Evolutionary conservation across 2,113 vertebrate species (phyloP), one percentile per base, ranked within the genome.

Genomic region (Clarias magur): DNA sequence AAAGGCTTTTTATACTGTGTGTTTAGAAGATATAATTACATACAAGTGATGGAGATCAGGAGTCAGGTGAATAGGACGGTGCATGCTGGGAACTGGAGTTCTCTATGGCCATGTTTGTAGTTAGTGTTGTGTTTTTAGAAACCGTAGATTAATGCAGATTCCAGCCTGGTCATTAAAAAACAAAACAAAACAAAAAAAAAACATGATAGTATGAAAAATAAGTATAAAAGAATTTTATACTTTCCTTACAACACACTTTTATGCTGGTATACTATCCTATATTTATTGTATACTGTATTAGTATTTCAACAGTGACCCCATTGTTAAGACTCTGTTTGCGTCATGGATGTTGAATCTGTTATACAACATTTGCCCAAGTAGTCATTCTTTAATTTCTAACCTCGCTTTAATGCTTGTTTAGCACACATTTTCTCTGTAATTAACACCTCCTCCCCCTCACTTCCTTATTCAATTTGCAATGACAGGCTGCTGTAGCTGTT

Each of bases 391-490:
- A 62, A 54, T 96, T 95, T 96, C 94, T 93, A 93, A 95, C 95
- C 93, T 93, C 93, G 93, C 94, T 95, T 94, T 95, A 95, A 95
- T 94, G 92, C 92, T 93, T 94, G 95, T 96, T 92, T 93, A 92
- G 95, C 94, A 75, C 87, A 84, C 62, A 94, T 93, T 93, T 94
- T 92, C 93, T 95, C 95, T 90, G 95, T 97, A 98, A 98, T 99
- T 98, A 98, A 97, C 96, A 86, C 95, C 95, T 95, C 95, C 96
- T 93, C 95, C 95, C 94, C 95, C 96, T 95, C 94, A 96, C 92
- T 94, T 96, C 95, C 96, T 97, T 95, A 97, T 98, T 96, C 96
- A 96, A 96, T 98, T 98, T 99, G 95, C 95, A 95, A 96, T 96
- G 96, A 95, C 89, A 95, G 93, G 97, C 95, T 96, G 97, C 97